Evolutionary conservation across 2,113 vertebrate genomes (phyloP).

Genomic region (Pelecanus crispus): DNA sequence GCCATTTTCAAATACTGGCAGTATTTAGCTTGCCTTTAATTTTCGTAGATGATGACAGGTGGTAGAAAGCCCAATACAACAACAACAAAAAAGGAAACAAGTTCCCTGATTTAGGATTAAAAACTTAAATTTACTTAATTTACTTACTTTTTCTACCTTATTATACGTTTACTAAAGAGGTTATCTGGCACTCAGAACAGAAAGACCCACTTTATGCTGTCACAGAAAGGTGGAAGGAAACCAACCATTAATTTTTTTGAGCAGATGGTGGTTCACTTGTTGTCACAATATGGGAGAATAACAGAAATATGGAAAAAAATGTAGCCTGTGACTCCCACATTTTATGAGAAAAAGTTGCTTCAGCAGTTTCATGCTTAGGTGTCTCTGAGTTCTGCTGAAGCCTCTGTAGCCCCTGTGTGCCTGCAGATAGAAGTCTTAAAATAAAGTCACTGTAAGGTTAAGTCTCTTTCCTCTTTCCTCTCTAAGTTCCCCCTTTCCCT

Average conservation of each 20-base stretch:
- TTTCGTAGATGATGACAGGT: background rate
- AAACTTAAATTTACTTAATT: background rate
- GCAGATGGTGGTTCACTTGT: background rate
- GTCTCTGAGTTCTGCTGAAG: background rate
- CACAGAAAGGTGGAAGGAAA: background rate
- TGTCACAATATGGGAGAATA: background rate
- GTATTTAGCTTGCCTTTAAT: background rate
- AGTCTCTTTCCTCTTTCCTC: no score
- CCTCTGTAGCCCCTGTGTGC: background rate
- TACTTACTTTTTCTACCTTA: background rate
- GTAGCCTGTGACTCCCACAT: background rate
- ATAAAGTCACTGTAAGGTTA: background rate
- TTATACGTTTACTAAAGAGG: background rate
- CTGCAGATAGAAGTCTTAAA: background rate
- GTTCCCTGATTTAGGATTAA: background rate
- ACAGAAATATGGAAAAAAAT: background rate
- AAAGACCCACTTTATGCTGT: background rate
- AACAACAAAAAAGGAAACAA: background rate
- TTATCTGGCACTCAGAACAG: background rate
- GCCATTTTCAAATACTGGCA: background rate
- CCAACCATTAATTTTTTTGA: background rate
- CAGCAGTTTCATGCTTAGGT: background rate
- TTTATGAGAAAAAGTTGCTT: background rate
- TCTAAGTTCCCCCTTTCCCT: background rate
- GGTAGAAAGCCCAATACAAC: background rate